Percentiles rank a stretch among this genome's conserved stretches.
Conservation (phyloP, 2,113 vertebrate species). For the Platichthys flesus region DNA sequence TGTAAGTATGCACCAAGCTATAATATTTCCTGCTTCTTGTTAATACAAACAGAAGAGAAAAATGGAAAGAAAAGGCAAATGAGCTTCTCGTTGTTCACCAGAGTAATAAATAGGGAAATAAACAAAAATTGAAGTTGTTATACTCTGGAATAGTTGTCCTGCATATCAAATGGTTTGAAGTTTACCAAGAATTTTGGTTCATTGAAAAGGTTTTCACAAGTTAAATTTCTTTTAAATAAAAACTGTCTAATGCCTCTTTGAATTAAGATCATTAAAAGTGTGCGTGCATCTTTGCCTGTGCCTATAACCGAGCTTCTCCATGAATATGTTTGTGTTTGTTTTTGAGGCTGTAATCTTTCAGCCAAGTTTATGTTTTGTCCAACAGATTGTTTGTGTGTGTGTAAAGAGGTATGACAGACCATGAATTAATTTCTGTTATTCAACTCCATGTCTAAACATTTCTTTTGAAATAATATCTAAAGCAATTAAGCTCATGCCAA, state of each 20-base stretch:
- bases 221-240: too few species aligned
- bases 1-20: neutral
- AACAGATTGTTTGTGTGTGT: slow-evolving; percentile 18
- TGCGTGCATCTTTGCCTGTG: neutral
- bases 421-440: slow-evolving; percentile 54
- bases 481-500: slow-evolving; percentile 40
- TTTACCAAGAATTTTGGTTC: too few species aligned
- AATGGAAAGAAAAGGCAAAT: neutral
- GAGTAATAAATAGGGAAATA: too few species aligned
- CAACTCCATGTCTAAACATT: slow-evolving; percentile 71
- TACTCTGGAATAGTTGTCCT: too few species aligned
- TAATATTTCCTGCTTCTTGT: neutral
- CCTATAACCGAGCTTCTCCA: neutral
- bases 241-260: too few species aligned
- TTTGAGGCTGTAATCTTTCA: too few species aligned
- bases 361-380: slow-evolving; percentile 13
- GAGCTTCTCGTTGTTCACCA: too few species aligned
- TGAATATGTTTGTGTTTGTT: neutral
- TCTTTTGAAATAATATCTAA: slow-evolving; percentile 65
- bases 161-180: too few species aligned
- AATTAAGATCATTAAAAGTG: too few species aligned
- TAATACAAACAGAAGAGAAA: neutral
- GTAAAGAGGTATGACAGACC: slow-evolving; percentile 46
- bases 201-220: too few species aligned
- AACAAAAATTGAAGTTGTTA: too few species aligned